Evolutionary conservation across 1,140 invertebrate genomes (phyloP).

Genomic region (Drosophila sp.): DNA sequence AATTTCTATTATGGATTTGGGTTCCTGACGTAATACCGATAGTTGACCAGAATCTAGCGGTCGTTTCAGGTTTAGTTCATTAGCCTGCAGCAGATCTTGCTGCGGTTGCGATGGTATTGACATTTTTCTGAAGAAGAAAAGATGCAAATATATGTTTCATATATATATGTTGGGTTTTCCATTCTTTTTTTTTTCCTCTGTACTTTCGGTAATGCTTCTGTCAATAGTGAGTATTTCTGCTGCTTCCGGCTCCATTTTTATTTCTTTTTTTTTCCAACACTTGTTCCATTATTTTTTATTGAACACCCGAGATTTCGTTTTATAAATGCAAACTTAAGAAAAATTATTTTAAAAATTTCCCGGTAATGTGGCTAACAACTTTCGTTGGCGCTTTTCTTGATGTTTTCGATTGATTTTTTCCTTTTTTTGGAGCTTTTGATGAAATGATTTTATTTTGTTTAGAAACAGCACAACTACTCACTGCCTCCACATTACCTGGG

Average conservation of each 20-base stretch:
- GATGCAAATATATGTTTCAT: constrained; percentile 4
- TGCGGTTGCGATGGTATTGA: constrained; percentile 39
- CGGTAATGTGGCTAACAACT: constrained; percentile 58
- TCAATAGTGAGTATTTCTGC: constrained; percentile 8
- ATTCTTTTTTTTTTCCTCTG: constrained; percentile 10
- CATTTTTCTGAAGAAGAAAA: constrained; percentile 35
- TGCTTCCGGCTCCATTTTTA: constrained; percentile 16
- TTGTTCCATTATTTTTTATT: constrained; percentile 27
- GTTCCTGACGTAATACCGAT: constrained; percentile 40
- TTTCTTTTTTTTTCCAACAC: constrained; percentile 18
- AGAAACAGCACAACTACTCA: constrained; percentile 65
- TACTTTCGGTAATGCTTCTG: constrained; percentile 19
- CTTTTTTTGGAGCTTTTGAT: constrained; percentile 39
- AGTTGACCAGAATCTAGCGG: background rate
- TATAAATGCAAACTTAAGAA: constrained; percentile 2
- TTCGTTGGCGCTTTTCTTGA: constrained; percentile 40
- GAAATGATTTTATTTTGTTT: constrained; percentile 41
- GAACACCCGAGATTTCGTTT: constrained; percentile 3
- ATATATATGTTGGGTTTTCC: background rate
- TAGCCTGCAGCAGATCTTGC: constrained; percentile 17
- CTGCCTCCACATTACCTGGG: constrained; percentile 58
- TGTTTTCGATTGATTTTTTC: background rate
- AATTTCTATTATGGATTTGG: constrained; percentile 70
- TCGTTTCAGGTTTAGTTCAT: constrained; percentile 32
- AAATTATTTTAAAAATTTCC: constrained; percentile 20